Percentiles rank a stretch among this genome's conserved stretches.
phyloP scores from a whole-genome alignment of 2,113 vertebrate genomes.

The Centropus bengalensis region DNA sequence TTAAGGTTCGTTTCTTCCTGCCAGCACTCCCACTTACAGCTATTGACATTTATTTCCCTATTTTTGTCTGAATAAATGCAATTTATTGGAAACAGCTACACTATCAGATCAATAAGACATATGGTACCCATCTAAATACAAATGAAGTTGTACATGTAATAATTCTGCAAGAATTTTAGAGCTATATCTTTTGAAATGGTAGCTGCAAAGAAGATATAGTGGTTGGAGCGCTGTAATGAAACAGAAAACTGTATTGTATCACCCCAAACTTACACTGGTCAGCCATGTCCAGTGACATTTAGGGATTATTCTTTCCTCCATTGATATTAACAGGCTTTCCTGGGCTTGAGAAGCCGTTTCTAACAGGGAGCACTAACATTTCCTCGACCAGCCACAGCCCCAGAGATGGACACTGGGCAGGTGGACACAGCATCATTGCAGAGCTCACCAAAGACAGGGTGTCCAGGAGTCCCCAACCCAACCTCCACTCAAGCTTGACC shows the following conservation, averaged over 20 bases:
- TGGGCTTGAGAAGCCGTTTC: background rate
- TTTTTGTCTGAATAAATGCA: conserved; percentile 30
- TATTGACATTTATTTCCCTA: conserved; percentile 42
- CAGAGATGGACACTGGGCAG: background rate
- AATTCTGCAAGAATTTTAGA: background rate
- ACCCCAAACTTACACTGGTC: background rate
- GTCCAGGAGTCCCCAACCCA: background rate
- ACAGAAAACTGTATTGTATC: background rate
- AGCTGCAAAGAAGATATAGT: background rate
- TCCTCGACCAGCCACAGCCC: background rate
- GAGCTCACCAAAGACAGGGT: background rate
- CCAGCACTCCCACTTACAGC: conserved; percentile 8
- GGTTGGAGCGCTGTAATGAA: background rate
- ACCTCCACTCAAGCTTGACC: background rate
- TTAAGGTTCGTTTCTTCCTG: background rate
- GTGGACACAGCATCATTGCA: background rate
- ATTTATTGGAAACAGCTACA: background rate
- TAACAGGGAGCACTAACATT: background rate
- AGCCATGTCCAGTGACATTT: background rate
- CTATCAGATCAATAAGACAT: conserved; percentile 2
- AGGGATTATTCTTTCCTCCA: background rate
- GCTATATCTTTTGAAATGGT: background rate
- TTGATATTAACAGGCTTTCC: background rate
- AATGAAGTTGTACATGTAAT: background rate
- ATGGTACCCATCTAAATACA: background rate